These are phyloP conservation scores for Aricia artaxerxes DNA, from an alignment of 2,888 invertebrate genomes.

Conservation along the genomic window DNA sequence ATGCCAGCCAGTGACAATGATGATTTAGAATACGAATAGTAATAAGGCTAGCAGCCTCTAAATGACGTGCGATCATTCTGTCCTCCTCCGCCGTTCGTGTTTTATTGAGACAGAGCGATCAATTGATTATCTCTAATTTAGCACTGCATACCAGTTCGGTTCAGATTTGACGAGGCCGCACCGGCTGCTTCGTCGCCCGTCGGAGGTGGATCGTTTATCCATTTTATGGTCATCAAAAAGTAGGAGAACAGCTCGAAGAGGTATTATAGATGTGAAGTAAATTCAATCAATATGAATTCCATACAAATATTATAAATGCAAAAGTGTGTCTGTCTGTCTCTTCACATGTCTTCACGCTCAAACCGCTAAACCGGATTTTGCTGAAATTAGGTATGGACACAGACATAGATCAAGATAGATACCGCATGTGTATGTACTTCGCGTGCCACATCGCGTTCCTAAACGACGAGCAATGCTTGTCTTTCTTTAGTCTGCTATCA, in stretches of 20 bases:
- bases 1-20: background rate
- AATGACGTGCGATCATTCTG: background rate
- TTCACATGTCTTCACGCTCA: too few relatives aligned
- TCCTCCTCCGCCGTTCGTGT: background rate
- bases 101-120: slow-evolving; percentile 21
- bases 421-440: too few relatives aligned
- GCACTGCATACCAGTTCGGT: slow-evolving; percentile 59
- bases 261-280: too few relatives aligned
- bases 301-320: background rate
- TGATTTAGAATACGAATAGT: background rate
- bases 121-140: slow-evolving; percentile 64
- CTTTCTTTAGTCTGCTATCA: too few relatives aligned
- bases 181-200: background rate
- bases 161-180: slow-evolving; percentile 58
- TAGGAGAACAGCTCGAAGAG: background rate
- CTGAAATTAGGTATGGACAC: too few relatives aligned
- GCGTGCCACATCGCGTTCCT: too few relatives aligned
- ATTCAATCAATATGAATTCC: too few relatives aligned
- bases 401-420: too few relatives aligned
- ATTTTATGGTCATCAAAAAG: background rate
- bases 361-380: too few relatives aligned
- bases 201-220: background rate
- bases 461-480: too few relatives aligned
- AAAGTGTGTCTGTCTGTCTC: too few relatives aligned
- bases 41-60: background rate